Conservation (phyloP, 2,888 invertebrate species). For the Cephus rjabovi region DNA sequence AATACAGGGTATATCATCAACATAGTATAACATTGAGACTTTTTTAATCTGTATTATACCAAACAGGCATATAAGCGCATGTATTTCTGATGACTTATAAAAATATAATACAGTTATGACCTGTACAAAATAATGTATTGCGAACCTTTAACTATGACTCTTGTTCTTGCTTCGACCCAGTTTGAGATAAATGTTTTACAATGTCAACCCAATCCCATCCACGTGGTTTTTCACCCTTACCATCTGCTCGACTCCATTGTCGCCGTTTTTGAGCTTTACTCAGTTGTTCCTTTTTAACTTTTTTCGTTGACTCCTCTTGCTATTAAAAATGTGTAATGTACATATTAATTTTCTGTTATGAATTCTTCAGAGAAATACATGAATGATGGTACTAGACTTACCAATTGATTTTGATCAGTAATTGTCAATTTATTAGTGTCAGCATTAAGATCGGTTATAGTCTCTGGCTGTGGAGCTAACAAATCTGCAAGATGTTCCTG, state of each 20-base stretch:
- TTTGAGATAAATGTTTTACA: conserved; percentile 94
- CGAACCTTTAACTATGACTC: conserved; percentile 46
- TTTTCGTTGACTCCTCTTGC: conserved; percentile 68
- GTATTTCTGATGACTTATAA: conserved; percentile 52
- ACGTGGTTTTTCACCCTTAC: conserved; percentile 85
- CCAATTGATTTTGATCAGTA: conserved; percentile 67
- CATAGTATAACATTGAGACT: not conserved
- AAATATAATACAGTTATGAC: conserved; percentile 50
- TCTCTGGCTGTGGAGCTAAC: conserved; percentile 78
- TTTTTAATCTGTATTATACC: conserved; percentile 9
- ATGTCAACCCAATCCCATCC: conserved; percentile 98
- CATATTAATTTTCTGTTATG: conserved; percentile 18
- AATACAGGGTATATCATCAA: not conserved
- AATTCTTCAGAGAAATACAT: conserved; percentile 3
- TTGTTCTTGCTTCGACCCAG: conserved; percentile 70
- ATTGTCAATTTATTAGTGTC: conserved; percentile 72
- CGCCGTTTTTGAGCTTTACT: conserved; percentile 93
- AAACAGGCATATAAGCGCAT: conserved; percentile 36
- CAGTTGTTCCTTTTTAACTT: conserved; percentile 84
- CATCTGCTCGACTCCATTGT: conserved; percentile 87
- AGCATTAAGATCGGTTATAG: conserved; percentile 64
- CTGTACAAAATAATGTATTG: conserved; percentile 44
- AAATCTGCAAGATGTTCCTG: conserved; percentile 84
- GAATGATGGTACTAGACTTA: conserved; percentile 17
- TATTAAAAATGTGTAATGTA: conserved; percentile 36